phyloP scores from a whole-genome alignment of 1,140 invertebrate genomes.

The Cheumatopsyche charites region DNA sequence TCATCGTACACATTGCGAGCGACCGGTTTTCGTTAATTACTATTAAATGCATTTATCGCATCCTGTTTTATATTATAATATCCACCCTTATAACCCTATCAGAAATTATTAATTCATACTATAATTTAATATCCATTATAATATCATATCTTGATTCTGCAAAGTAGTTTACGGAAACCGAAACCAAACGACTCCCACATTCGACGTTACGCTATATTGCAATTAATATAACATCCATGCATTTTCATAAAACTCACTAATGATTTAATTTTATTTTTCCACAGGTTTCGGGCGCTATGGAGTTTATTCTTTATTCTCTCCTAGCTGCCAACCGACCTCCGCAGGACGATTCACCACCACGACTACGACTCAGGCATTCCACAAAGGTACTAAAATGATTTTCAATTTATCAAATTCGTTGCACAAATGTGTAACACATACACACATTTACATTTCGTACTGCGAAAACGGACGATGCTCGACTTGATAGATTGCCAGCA shows the following conservation, averaged over 20 bases:
- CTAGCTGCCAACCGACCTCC: slow-evolving; percentile 57
- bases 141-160: not conserved
- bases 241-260: not conserved
- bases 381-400: slow-evolving; percentile 55
- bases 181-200: too few relatives aligned
- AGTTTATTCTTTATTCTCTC: slow-evolving; percentile 65
- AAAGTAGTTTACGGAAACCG: not conserved
- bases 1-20: not conserved
- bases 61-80: slow-evolving; percentile 20
- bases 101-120: slow-evolving; percentile 18
- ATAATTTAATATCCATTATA: slow-evolving; percentile 27
- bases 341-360: slow-evolving; percentile 57
- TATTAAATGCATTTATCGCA: not conserved
- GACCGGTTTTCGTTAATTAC: slow-evolving; percentile 26
- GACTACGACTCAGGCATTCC: slow-evolving; percentile 62
- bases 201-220: too few relatives aligned
- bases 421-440: not conserved
- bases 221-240: too few relatives aligned
- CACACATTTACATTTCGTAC: not conserved
- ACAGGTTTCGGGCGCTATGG: slow-evolving; percentile 64
- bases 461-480: slow-evolving; percentile 8
- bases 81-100: slow-evolving; percentile 5
- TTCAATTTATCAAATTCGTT: not conserved
- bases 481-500: slow-evolving; percentile 14
- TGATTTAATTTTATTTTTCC: slow-evolving; percentile 45